Percentiles rank a stretch among this genome's conserved stretches.
Evolutionary conservation across 1,140 invertebrate species (phyloP).

Genomic region (Neodiprion virginianus): DNA sequence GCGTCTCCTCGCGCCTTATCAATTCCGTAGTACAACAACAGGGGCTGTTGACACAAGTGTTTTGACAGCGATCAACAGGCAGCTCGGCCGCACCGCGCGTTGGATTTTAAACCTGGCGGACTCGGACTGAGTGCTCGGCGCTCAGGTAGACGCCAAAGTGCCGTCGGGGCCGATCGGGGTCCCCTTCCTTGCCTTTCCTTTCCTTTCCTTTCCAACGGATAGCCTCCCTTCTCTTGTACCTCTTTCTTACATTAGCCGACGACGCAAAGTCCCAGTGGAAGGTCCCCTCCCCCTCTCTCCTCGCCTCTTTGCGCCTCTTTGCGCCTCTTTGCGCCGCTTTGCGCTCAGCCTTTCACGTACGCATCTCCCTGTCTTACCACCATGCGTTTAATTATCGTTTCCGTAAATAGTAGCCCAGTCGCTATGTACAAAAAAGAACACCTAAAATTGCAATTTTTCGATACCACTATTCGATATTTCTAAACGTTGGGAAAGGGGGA

Average conservation of each 20-base stretch:
- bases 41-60: conserved; percentile 9
- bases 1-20: too few relatives aligned
- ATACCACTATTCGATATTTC: too few relatives aligned
- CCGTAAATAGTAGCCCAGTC: too few relatives aligned
- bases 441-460: too few relatives aligned
- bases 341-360: conserved; percentile 22
- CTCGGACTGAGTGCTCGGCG: conserved; percentile 50
- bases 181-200: background rate
- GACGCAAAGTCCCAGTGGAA: background rate
- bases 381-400: too few relatives aligned
- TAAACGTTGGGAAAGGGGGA: too few relatives aligned
- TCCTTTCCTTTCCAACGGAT: background rate
- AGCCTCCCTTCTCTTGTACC: background rate
- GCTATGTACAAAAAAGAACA: too few relatives aligned
- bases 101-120: conserved; percentile 58
- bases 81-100: conserved; percentile 24
- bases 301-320: conserved; percentile 34
- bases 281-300: conserved; percentile 29
- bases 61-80: conserved; percentile 9
- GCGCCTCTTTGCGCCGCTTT: conserved; percentile 23
- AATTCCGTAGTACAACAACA: background rate
- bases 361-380: background rate
- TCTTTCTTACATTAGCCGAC: background rate
- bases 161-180: background rate
- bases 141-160: background rate